Evolutionary conservation across 2,797 vertebrate genomes (phyloP), one percentile per base, ranked within the genome.

Genomic region (Esox lucius): DNA sequence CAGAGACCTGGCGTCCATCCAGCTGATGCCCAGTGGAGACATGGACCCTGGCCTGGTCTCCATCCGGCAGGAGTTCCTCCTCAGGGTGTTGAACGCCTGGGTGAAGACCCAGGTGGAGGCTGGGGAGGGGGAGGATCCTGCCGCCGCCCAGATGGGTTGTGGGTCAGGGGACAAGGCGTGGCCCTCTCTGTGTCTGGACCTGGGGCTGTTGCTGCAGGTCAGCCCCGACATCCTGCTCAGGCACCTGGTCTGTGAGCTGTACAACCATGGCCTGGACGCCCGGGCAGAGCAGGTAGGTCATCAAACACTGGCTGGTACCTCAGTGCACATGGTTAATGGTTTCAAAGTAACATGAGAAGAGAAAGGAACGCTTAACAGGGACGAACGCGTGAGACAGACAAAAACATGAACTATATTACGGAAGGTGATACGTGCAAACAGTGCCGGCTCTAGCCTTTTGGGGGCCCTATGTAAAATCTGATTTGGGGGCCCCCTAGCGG

Each of bases 1-100:
- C 90, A 96, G 97, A 89, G 98, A 99, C 66, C 93, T 99, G 72
- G 96, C 95, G 1, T 95, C 95, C 79, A 96, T 99, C 91, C 97
- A 98, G 90, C 91, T 99, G 87, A 91, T 99, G 73, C 98, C 98
- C 74, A 98, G 96, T 31, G 98, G 97, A 35, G 97, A 97, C 85
- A 94, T 96, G 92, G 98, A 99, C 85, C 94, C 96, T n/a, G 86
- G 87, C 1, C 81, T 97, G 74, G 87, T 98, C 67, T 95, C 94
- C 5, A 0, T 93, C 33, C 91, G 97, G 76, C 96, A 98, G 70
- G 96, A 98, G 98, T 98, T 98, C 89, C 90, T 99, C 76, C 81
- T 95, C 74, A 95, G 94, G 84, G 86, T 97, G 17, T 88, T 98
- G 74, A 96, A 91, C 0, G 92, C 93, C 12, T 95, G 95, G 8